Evolutionary conservation across 2,888 invertebrate genomes (phyloP), one percentile per base, ranked within the genome.

Genomic region (Zaprionus bogoriensis): DNA sequence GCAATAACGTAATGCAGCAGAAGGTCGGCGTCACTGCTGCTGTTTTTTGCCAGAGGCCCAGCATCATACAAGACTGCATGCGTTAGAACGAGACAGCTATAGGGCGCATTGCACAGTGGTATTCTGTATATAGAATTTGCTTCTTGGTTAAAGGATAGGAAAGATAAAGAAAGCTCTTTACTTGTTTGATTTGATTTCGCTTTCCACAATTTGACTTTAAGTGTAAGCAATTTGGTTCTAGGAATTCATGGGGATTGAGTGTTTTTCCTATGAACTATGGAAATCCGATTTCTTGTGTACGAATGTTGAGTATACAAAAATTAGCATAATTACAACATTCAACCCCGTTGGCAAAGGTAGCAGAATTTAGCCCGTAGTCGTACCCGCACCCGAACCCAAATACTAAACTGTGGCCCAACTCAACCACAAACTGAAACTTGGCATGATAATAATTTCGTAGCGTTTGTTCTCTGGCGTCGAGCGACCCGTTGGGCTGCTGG

Each of bases 281-380:
- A 14, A 14, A 32, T 36, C 32, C 17, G 7, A 36, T 36, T 36
- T 36, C 32, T 36, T 17, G 17, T 9, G 55, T 50, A 41, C n/a
- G 58, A 67, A 71, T 77, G 45, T 68, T 67, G 44, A 64, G 68
- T 66, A 62, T 62, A 68, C 82, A 50, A 62, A 73, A 83, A 81
- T 81, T 81, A 83, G 69, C 80, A 81, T 81, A 83, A 81, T 81
- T 83, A 80, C 67, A 55, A 50, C 51, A 68, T 48, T 78, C 71
- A 78, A 65, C 74, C 74, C 41, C 22, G 25, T 74, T 78, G 52
- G 3, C 39, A 27, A 66, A 32, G 48, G 36, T 23, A 28, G 28
- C 22, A 48, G 48, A 50, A 47, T 54, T 38, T 27, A 17, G 42
- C 25, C 19, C 42, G 9, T n/a, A 53, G 60, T 30, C 50, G 46